These are phyloP conservation scores for Ephydatia muelleri DNA, from an alignment of 37 sponge, comb jelly and placozoan species.

Conservation along the genomic window DNA sequence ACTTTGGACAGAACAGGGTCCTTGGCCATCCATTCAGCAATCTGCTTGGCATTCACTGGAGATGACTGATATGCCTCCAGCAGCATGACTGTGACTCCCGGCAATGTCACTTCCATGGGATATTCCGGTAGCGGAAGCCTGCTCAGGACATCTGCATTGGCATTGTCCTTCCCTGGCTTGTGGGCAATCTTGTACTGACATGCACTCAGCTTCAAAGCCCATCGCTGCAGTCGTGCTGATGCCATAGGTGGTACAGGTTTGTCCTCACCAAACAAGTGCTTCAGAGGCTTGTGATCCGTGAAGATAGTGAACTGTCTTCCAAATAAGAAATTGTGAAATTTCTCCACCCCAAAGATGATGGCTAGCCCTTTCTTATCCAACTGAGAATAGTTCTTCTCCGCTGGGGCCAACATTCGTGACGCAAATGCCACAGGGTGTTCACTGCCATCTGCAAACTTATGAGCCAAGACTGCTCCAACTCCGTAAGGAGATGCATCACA, in stretches of 20 bases:
- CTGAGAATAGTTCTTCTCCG: slow-evolving; percentile 27
- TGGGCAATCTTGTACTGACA: slow-evolving; percentile 17
- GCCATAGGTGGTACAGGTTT: slow-evolving; percentile 16
- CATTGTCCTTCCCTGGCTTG: slow-evolving; percentile 15
- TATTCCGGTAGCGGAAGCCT: slow-evolving; percentile 32
- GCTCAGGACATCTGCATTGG: slow-evolving; percentile 37
- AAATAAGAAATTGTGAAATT: slow-evolving; percentile 14
- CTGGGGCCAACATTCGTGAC: slow-evolving; percentile 25
- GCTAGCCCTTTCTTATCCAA: slow-evolving; percentile 28
- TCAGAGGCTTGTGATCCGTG: slow-evolving; percentile 32
- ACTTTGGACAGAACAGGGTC: slow-evolving; percentile 11
- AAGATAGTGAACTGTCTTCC: slow-evolving; percentile 13
- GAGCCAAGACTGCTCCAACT: slow-evolving; percentile 32
- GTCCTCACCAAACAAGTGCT: slow-evolving; percentile 11
- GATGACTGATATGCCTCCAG: slow-evolving; percentile 3
- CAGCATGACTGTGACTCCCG: slow-evolving; percentile 13
- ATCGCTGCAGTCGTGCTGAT: slow-evolving; percentile 26
- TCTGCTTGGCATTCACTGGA: slow-evolving; percentile 10
- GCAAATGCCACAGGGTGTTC: slow-evolving; percentile 39
- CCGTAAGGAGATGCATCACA: slow-evolving; percentile 36
- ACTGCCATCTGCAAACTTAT: slow-evolving; percentile 12
- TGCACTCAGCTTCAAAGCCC: slow-evolving; percentile 28
- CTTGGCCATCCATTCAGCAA: slow-evolving; percentile 1
- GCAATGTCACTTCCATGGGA: slow-evolving; percentile 12
- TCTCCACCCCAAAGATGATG: slow-evolving; percentile 13